Base-by-base conservation (phyloP, 2,113 vertebrate genomes). In the Etheostoma cragini region DNA sequence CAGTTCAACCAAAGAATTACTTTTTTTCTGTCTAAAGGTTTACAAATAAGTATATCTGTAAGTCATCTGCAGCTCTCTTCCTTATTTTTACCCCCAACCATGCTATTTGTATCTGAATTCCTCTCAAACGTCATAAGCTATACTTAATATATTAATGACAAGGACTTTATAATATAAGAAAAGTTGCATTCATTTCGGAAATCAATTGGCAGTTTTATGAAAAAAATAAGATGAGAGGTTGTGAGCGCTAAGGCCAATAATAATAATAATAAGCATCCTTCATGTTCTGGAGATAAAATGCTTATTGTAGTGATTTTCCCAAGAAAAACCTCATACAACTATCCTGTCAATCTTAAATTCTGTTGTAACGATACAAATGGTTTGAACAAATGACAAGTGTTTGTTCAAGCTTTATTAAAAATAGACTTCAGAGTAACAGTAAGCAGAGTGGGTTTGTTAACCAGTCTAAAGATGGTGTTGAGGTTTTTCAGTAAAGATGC, bases 381-480 rank as follows among this genome's bases (percentile, higher is more conserved):
- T 21, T 42, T 12, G 17, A 50, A 69, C 12, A 76, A 56, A 68
- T 24, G 1, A 45, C 38, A 42, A 57, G 0, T 50, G 1, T 72
- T 57, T 72, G 42, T 60, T 72, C 3, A 69, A 45, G 2, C 17
- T 82, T 80, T 84, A 90, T 80, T 83, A 15, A 8, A 57, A 56
- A 30, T n/a, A 38, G 19, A 15, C 4, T 6, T 62, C 21, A 58
- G n/a, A 63, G 26, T 42, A 42, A 26, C 12, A 50, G 21, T 63
- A 65, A 65, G 65, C 15, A 30, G 24, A 56, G 6, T 1, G 1
- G 6, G 19, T 47, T 42, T 38, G 1, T 68, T 16, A 16, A 33
- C 19, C 17, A 45, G 13, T 61, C 24, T 47, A 10, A 64, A 49
- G 47, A 66, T 7, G 38, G 8, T 11, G 8, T 3, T 42, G 49